Conservation (phyloP, 2,113 vertebrate species). For the Tyrannus savana region DNA sequence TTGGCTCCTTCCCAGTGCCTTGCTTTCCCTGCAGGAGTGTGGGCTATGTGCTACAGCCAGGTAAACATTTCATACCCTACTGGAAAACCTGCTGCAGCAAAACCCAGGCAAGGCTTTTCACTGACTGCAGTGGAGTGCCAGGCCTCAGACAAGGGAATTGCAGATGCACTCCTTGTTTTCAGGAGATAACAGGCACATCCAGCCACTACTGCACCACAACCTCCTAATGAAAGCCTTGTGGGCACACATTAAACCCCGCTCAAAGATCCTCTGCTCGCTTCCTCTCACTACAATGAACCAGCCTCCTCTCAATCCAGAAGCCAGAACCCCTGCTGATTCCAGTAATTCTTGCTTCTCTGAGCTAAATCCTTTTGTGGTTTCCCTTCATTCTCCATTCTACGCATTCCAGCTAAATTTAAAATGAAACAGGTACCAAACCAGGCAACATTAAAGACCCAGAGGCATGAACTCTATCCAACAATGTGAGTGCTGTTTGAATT, state of each 20-base stretch:
- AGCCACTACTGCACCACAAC: background rate
- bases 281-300: background rate
- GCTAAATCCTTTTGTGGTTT: slow-evolving; percentile 66
- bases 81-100: background rate
- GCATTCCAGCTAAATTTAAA: slow-evolving; percentile 37
- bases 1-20: background rate
- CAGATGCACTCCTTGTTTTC: background rate
- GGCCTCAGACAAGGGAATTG: background rate
- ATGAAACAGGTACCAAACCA: slow-evolving; percentile 30
- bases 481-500: slow-evolving; percentile 31
- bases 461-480: slow-evolving; percentile 23
- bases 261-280: background rate
- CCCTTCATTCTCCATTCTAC: slow-evolving; percentile 33
- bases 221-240: background rate
- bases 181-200: background rate
- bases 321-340: slow-evolving; percentile 31
- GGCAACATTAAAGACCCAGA: slow-evolving; percentile 19
- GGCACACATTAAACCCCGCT: background rate
- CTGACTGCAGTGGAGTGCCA: background rate
- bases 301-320: background rate
- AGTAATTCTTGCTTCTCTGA: slow-evolving; percentile 65
- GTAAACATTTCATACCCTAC: background rate
- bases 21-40: background rate
- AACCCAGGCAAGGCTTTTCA: background rate
- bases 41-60: background rate